Base-by-base conservation (phyloP, 2,888 invertebrate genomes). In the Acronicta psi region DNA sequence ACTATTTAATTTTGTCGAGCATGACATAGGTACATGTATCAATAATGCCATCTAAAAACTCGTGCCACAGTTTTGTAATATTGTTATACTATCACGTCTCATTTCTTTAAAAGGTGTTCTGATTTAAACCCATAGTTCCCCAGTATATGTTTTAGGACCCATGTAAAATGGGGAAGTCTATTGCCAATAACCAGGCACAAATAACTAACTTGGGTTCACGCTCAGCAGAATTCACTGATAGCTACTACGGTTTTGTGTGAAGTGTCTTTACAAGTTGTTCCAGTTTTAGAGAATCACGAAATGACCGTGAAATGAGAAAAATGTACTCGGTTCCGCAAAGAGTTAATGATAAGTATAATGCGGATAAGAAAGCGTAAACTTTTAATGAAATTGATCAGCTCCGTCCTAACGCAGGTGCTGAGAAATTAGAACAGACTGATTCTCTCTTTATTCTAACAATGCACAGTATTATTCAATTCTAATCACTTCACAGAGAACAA, bases 351-450 rank as follows among this genome's bases (percentile, higher is more conserved):
- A n/a, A n/a, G n/a, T 51, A 55, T 40, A 46, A 46, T 43, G 44
- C 46, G 25, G 8, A 5, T 34, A 58, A 45, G 16, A 53, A 59
- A 63, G 20, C 16, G 31, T 51, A 42, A 61, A 69, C 54, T 68
- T 53, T 49, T 62, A 61, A 69, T 65, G 45, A 73, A 74, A 70
- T 61, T 65, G 52, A 73, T 61, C 62, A 67, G 60, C 51, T 70
- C 71, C 46, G 59, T 53, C n/a, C n/a, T n/a, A 61, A 59, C 47
- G 58, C 51, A 11, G 17, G 25, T 44, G 10, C n/a, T 23, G 42
- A 37, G 38, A 53, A 57, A 50, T 31, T 40, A 34, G 31, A 16
- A 46, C 31, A 9, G 18, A 53, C 17, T 46, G 23, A 44, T 44
- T 16, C 10, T 31, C 14, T 40, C 20, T 16, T n/a, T 25, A 45